A percentile compares a stretch with the other conserved stretches of the same genome.
phyloP scores from a whole-genome alignment of 2,797 vertebrate species.

The Semotilus atromaculatus region DNA sequence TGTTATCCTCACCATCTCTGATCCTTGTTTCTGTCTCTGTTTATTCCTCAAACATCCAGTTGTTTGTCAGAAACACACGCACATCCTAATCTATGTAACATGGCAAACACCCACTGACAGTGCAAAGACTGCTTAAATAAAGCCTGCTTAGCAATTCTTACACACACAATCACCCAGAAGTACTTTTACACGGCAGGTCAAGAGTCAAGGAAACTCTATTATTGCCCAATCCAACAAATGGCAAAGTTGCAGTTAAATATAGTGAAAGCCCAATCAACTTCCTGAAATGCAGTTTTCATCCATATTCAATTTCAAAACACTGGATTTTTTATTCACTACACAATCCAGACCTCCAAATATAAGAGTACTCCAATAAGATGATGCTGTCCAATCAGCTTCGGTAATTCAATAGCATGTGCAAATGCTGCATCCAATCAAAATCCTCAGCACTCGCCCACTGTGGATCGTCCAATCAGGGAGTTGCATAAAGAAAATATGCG shows the following conservation, averaged over 20 bases:
- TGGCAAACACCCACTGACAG: conserved; percentile 12
- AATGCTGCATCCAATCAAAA: conserved; percentile 66
- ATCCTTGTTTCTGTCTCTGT: conserved; percentile 12
- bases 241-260: not conserved
- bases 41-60: conserved; percentile 19
- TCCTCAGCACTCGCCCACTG: conserved; percentile 22
- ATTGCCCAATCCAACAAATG: conserved; percentile 13
- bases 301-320: conserved; percentile 16
- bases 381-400: conserved; percentile 69
- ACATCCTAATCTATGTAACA: conserved; percentile 9
- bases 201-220: conserved; percentile 27
- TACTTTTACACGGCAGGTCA: conserved; percentile 23
- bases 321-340: not conserved
- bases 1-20: conserved; percentile 7
- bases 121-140: conserved; percentile 1
- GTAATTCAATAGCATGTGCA: conserved; percentile 70
- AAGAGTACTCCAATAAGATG: conserved; percentile 40
- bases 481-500: not conserved
- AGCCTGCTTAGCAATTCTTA: conserved; percentile 2
- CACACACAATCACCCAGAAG: conserved; percentile 29
- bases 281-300: not conserved
- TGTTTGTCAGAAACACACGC: conserved; percentile 28
- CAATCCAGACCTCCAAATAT: conserved; percentile 26
- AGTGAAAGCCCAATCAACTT: not conserved
- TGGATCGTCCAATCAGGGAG: conserved; percentile 29